Conservation (phyloP, 2,797 vertebrate species). For the Threskiornis aethiopicus region DNA sequence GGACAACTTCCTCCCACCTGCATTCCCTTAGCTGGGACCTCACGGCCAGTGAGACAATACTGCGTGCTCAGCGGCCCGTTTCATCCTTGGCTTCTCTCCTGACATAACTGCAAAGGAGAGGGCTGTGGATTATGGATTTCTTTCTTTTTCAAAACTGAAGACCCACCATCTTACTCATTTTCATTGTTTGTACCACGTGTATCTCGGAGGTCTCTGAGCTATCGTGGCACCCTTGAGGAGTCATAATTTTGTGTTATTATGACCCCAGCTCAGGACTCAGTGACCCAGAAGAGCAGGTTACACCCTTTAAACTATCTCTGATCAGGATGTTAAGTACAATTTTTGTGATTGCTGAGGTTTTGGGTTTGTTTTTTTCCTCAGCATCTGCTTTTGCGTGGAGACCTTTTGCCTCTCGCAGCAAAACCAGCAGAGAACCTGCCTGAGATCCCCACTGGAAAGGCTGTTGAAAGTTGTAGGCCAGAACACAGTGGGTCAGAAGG, state of each 20-base stretch:
- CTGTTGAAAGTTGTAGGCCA: background rate
- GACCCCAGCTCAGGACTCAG: background rate
- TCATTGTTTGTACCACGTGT: fast-evolving
- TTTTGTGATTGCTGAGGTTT: background rate
- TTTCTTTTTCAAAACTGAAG: background rate
- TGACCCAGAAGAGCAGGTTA: background rate
- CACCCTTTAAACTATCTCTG: background rate
- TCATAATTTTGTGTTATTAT: background rate
- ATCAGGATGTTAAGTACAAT: background rate
- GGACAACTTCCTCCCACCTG: background rate
- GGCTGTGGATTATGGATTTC: background rate
- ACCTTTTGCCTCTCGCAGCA: background rate
- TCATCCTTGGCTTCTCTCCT: background rate
- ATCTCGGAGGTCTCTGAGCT: background rate
- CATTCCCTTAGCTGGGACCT: background rate
- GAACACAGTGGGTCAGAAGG: background rate
- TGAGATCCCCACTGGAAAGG: background rate
- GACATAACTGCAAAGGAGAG: background rate
- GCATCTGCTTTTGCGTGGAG: background rate
- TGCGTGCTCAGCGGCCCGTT: background rate
- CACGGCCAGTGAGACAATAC: background rate
- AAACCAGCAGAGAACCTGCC: background rate
- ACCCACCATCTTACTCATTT: background rate
- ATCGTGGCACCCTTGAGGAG: background rate
- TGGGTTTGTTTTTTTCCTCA: background rate